Evolutionary conservation across 2,113 vertebrate genomes (phyloP), one percentile per base, ranked within the genome.

Genomic region (Thamnaconus septentrionalis): DNA sequence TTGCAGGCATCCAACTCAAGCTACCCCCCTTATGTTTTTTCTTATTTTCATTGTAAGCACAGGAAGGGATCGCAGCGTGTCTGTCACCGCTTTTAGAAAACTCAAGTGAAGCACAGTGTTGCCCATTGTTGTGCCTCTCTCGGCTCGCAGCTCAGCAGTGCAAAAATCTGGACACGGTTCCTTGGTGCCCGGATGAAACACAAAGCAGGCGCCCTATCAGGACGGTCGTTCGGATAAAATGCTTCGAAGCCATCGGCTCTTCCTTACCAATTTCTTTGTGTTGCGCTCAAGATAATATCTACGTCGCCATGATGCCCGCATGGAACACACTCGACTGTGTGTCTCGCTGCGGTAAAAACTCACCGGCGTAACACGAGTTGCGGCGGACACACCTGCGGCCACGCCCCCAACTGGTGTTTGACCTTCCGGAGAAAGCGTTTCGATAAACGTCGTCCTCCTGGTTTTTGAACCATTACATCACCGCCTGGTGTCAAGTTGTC

Each of bases 21-120:
- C 11, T 42, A 11, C 44, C 6, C 41, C 58, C 50, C 73, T 39
- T 72, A 7, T 59, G 3, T 76, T 53, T 79, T 59, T 76, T 49
- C 49, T 46, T 75, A 53, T 10, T 62, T 48, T 10, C 60, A 73
- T 80, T 53, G 59, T 46, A 60, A 79, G 77, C 66, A 66, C 75
- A 84, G 64, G 70, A 81, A 80, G 56, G 69, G 66, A 57, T 55
- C 46, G 9, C 53, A 1, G n/a, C 9, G 31, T 4, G 5, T 73
- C 74, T 73, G 70, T 87, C 82, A 72, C 59, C 69, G 9, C 53
- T 18, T 18, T 41, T n/a, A 9, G 4, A 11, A 56, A 56, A 54
- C 4, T 31, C 41, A 6, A 6, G 10, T 5, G 55, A 56, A 56
- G n/a, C 6, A 54, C n/a, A 18, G 6, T 31, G 18, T 12, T 45